Base-by-base conservation (phyloP, 2,797 vertebrate genomes). In the Falco biarmicus region DNA sequence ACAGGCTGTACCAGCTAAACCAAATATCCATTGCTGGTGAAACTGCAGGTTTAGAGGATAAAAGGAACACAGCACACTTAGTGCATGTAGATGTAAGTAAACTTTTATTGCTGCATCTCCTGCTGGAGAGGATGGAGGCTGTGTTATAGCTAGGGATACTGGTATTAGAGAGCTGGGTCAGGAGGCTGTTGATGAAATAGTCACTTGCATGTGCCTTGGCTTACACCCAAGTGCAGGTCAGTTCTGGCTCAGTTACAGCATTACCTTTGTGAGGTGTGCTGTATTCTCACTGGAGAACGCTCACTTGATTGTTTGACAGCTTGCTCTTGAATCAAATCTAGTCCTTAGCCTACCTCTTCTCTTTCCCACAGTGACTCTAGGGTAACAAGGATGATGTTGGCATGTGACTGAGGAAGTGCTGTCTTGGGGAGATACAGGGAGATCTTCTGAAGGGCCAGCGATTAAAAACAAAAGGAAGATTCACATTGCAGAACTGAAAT, bases 361-460 rank as follows among this genome's bases (percentile, higher is more conserved):
- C n/a, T 60, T 95, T 60, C 51, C 29, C 32, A 8, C 77, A 45
- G n/a, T 51, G 68, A 5, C 45, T 76, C 39, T 15, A 37, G 65
- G 57, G 43, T 51, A 86, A 3, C 26, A 56, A 51, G 45, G 18
- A 3, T 57, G 22, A 7, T 54, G 17, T 29, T 92, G 65, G 20
- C 13, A 7, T 41, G 13, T 70, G 51, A 47, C 5, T n/a, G 4
- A 76, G 51, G 59, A 76, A 53, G 6, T 81, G 37, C 57, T 66
- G 24, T 59, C 26, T 13, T 15, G 2, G 22, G 6, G 13, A 10
- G 0, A 7, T 31, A 18, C 24, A 5, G 10, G 15, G 5, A 2
- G 10, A n/a, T 66, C 21, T 22, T 78, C 11, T 57, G 37, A 57
- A 90, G 22, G 37, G 7, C 45, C 19, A 18, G 1, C 64, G 45